Conservation (phyloP, 2,113 vertebrate genomes). For the Engraulis encrasicolus region DNA sequence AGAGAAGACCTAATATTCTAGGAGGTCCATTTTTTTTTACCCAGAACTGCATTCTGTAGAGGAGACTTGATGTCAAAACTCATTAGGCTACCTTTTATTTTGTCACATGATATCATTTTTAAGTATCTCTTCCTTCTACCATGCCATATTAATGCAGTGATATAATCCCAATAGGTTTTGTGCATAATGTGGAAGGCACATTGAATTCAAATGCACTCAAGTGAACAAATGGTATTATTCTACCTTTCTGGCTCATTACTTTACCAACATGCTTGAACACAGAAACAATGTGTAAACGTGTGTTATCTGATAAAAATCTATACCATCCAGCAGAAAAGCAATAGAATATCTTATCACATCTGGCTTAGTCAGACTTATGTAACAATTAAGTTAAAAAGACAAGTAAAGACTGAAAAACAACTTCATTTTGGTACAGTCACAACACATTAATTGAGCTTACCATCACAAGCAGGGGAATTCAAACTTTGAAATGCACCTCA, state of each 20-base stretch:
- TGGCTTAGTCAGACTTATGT: not conserved
- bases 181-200: not conserved
- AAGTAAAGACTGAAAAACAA: not conserved
- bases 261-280: not conserved
- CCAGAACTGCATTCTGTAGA: not conserved
- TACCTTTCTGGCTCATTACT: not conserved
- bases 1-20: too few species aligned
- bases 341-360: not conserved
- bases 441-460: not conserved
- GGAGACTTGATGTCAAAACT: not conserved
- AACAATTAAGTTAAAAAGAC: not conserved
- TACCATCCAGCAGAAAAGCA: not conserved
- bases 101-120: too few species aligned
- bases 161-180: not conserved
- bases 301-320: not conserved
- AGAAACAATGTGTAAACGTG: not conserved
- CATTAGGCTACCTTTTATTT: too few species aligned
- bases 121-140: conserved; percentile 3
- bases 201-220: not conserved
- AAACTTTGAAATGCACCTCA: too few species aligned
- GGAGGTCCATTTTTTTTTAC: not conserved
- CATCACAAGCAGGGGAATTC: too few species aligned
- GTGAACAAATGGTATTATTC: not conserved
- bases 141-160: not conserved
- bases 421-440: not conserved